phyloP scores from a whole-genome alignment of 1,140 invertebrate genomes.

The Hycleus cichorii region DNA sequence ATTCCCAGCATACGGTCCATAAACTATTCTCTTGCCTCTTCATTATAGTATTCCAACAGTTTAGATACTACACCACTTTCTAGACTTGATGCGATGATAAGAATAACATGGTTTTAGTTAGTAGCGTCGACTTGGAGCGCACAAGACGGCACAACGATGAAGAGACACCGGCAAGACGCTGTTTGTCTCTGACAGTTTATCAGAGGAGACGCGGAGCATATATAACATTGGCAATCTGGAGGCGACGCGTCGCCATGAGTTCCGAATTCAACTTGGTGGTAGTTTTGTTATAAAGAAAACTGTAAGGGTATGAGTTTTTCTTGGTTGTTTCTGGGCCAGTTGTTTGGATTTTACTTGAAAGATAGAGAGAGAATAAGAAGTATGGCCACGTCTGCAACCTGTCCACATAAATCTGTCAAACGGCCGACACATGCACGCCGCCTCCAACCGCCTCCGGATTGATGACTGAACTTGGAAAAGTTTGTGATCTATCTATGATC shows the following conservation, averaged over 20 bases:
- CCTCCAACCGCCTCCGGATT: slow-evolving; percentile 1
- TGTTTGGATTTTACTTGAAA: too few species aligned
- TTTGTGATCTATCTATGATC: too few species aligned
- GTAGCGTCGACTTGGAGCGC: slow-evolving; percentile 9
- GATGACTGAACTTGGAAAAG: too few species aligned
- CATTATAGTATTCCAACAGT: too few species aligned
- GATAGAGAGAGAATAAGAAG: not conserved
- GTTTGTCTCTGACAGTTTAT: slow-evolving; percentile 28
- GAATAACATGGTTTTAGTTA: slow-evolving; percentile 10
- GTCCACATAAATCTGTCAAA: slow-evolving; percentile 42
- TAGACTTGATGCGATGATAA: not conserved
- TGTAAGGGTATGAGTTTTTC: not conserved
- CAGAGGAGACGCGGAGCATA: slow-evolving; percentile 25
- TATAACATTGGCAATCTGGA: slow-evolving; percentile 26
- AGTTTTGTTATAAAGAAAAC: not conserved
- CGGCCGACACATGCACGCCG: slow-evolving; percentile 23
- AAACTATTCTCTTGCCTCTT: too few species aligned
- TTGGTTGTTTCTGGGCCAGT: not conserved
- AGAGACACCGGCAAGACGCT: slow-evolving; percentile 17
- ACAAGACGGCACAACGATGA: slow-evolving; percentile 4
- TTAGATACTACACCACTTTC: too few species aligned
- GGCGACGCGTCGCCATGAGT: slow-evolving; percentile 16
- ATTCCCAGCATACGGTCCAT: too few species aligned
- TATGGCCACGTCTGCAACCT: slow-evolving; percentile 34
- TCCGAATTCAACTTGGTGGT: not conserved